These are phyloP conservation scores for Poicephalus meyeri DNA, from an alignment of 2,113 vertebrate species.

Conservation along the genomic window DNA sequence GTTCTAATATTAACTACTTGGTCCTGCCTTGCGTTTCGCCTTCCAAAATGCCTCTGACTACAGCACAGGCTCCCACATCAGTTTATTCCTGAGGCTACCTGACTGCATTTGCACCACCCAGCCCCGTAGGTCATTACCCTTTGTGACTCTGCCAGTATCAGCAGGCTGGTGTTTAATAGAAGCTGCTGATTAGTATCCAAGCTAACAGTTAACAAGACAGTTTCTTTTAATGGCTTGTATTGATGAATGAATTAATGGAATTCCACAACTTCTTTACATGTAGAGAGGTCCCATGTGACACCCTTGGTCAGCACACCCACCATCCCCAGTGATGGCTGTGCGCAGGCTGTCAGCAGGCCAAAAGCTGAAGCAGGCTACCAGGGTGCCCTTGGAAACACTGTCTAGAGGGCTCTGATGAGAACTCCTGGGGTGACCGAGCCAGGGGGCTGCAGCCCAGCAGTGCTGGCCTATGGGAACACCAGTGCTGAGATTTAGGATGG, in stretches of 20 bases:
- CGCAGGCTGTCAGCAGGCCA: not conserved
- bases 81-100: not conserved
- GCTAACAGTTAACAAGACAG: not conserved
- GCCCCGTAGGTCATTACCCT: not conserved
- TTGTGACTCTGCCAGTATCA: not conserved
- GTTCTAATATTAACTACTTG: not conserved
- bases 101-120: not conserved
- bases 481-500: not conserved
- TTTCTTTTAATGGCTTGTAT: constrained; percentile 10
- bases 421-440: not conserved
- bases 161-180: not conserved
- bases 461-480: not conserved
- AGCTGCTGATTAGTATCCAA: not conserved
- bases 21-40: not conserved
- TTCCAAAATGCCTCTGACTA: not conserved
- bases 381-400: not conserved
- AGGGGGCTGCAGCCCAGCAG: not conserved
- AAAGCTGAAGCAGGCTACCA: not conserved
- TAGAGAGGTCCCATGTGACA: not conserved
- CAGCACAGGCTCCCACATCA: not conserved
- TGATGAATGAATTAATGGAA: constrained; percentile 29
- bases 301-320: not conserved
- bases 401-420: not conserved
- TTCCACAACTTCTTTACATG: not conserved
- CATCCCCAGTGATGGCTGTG: not conserved